These are phyloP conservation scores for Scaeva pyrastri DNA, from an alignment of 2,888 invertebrate genomes.

Conservation along the genomic window DNA sequence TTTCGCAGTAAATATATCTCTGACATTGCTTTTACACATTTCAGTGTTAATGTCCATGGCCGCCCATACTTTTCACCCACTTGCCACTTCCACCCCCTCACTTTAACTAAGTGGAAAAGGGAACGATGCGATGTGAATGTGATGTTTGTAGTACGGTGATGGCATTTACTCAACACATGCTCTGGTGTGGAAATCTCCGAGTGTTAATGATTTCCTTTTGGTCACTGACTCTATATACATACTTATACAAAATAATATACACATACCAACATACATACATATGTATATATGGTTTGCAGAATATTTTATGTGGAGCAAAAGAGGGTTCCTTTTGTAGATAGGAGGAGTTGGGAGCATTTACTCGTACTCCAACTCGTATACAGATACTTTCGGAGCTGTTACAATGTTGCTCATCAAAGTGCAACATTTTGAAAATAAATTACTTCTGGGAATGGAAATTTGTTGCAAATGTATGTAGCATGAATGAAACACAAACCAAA, in stretches of 20 bases:
- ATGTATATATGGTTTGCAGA: neutral
- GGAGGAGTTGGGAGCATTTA: too few species aligned
- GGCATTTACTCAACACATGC: slow-evolving; percentile 76
- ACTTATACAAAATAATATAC: neutral
- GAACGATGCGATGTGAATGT: neutral
- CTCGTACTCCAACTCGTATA: too few species aligned
- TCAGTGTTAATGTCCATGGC: slow-evolving; percentile 65
- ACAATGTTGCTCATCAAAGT: slow-evolving; percentile 63
- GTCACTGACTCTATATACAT: slow-evolving; percentile 39
- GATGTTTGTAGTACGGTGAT: slow-evolving; percentile 68
- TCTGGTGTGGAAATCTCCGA: slow-evolving; percentile 73
- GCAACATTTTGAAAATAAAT: slow-evolving; percentile 57
- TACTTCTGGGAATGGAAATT: slow-evolving; percentile 56
- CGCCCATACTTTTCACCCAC: slow-evolving; percentile 24
- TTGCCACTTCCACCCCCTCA: neutral
- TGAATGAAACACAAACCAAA: slow-evolving; percentile 8
- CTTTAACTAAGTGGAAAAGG: slow-evolving; percentile 12
- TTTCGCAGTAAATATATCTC: slow-evolving; percentile 75
- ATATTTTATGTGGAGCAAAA: slow-evolving; percentile 21
- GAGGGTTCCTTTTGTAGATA: slow-evolving; percentile 10
- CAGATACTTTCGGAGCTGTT: neutral
- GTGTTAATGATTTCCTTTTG: slow-evolving; percentile 76
- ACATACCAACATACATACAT: neutral
- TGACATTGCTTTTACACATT: slow-evolving; percentile 74
- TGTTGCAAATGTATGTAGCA: neutral